Percentiles rank a stretch among this genome's conserved stretches.
Conservation (phyloP, 2,888 invertebrate genomes). For the Autographa gamma region DNA sequence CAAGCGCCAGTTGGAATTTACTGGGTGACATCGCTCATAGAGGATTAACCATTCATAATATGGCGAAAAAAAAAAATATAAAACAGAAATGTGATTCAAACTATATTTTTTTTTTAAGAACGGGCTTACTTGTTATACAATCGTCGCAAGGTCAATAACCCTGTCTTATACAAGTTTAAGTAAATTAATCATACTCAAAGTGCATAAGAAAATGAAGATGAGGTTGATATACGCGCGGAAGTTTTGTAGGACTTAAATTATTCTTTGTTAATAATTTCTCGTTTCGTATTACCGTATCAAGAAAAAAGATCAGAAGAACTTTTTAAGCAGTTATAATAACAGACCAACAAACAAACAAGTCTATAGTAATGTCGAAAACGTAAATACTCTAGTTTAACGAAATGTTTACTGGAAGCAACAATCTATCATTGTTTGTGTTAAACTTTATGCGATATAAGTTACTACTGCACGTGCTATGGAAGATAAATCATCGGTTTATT, state of each 20-base stretch:
- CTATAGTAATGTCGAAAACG: neutral
- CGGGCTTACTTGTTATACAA: no score
- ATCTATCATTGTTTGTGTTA: slow-evolving; percentile 7
- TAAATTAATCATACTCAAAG: no score
- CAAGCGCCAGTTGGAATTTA: neutral
- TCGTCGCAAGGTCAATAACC: no score
- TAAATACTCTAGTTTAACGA: neutral
- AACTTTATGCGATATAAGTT: slow-evolving; percentile 3
- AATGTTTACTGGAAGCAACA: slow-evolving; percentile 1
- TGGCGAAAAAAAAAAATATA: neutral
- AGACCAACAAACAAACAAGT: neutral
- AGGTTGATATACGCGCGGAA: no score
- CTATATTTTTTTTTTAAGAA: no score
- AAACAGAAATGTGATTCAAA: no score
- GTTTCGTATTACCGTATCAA: no score
- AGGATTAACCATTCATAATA: neutral
- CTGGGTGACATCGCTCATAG: neutral
- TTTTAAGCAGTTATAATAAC: neutral
- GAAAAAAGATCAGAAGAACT: no score
- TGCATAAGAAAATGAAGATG: no score
- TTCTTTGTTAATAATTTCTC: no score
- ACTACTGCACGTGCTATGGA: neutral
- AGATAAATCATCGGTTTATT: slow-evolving; percentile 3
- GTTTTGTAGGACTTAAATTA: no score
- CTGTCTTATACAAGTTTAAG: no score